phyloP scores from a whole-genome alignment of 2,888 invertebrate genomes.

The Eupsilia transversa region DNA sequence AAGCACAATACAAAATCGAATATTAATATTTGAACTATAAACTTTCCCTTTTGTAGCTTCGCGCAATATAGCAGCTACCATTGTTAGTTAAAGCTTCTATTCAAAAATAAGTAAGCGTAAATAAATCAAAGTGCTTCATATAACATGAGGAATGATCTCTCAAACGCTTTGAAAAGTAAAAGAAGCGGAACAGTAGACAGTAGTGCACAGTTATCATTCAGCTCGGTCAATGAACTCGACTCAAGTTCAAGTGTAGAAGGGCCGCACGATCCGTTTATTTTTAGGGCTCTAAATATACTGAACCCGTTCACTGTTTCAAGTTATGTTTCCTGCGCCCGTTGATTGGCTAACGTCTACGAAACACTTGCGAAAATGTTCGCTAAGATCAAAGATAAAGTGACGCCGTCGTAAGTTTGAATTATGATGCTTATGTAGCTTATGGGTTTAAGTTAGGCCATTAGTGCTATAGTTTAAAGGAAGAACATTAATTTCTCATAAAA shows the following conservation, averaged over 20 bases:
- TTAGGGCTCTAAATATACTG: constrained; percentile 86
- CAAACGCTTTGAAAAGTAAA: constrained; percentile 59
- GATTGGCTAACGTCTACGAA: constrained; percentile 67
- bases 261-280: constrained; percentile 83
- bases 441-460: constrained; percentile 44
- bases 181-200: constrained; percentile 64
- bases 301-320: constrained; percentile 70
- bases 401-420: constrained; percentile 68
- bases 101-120: constrained; percentile 35
- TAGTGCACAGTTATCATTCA: constrained; percentile 76
- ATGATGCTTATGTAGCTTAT: constrained; percentile 51
- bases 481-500: constrained; percentile 34
- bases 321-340: constrained; percentile 77
- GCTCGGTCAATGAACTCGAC: constrained; percentile 81
- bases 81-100: constrained; percentile 16
- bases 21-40: constrained; percentile 42
- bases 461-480: constrained; percentile 38
- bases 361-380: constrained; percentile 74
- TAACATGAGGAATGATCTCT: constrained; percentile 56
- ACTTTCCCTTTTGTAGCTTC: constrained; percentile 23
- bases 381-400: constrained; percentile 67
- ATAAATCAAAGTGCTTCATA: constrained; percentile 53
- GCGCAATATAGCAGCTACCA: not conserved
- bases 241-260: constrained; percentile 88
- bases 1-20: constrained; percentile 31